Evolutionary conservation across 2,797 vertebrate species (phyloP).

Genomic region (Halcyon chelicuti): DNA sequence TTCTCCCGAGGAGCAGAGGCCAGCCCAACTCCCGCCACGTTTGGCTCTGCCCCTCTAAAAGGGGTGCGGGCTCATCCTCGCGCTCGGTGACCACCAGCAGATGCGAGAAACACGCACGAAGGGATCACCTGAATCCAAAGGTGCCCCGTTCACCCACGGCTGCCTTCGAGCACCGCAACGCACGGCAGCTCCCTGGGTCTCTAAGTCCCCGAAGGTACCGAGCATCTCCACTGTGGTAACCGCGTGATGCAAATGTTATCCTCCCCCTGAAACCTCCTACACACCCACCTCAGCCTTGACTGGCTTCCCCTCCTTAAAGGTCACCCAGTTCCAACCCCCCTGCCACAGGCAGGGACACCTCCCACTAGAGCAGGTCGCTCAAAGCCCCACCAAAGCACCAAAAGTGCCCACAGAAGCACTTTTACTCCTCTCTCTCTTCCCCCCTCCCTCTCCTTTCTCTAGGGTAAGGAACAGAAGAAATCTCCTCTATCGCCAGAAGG

Average conservation of each 20-base stretch:
- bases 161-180: neutral
- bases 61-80: neutral
- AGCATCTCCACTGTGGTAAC: neutral
- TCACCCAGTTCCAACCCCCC: neutral
- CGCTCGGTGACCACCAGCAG: neutral
- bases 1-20: neutral
- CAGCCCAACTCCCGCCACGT: neutral
- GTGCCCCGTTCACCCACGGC: neutral
- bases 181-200: accelerated
- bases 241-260: neutral
- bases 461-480: neutral
- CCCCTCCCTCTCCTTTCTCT: neutral
- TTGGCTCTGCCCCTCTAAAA: neutral
- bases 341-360: neutral
- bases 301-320: neutral
- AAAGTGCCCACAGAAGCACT: neutral
- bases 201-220: neutral
- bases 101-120: accelerated
- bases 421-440: neutral
- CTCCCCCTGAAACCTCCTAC: neutral
- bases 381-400: neutral
- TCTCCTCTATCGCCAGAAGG: neutral
- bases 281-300: neutral
- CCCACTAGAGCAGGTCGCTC: neutral
- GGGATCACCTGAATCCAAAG: accelerated